These are phyloP conservation scores for Myotis planiceps DNA, from an alignment of 2,797 vertebrate genomes.

Conservation along the genomic window DNA sequence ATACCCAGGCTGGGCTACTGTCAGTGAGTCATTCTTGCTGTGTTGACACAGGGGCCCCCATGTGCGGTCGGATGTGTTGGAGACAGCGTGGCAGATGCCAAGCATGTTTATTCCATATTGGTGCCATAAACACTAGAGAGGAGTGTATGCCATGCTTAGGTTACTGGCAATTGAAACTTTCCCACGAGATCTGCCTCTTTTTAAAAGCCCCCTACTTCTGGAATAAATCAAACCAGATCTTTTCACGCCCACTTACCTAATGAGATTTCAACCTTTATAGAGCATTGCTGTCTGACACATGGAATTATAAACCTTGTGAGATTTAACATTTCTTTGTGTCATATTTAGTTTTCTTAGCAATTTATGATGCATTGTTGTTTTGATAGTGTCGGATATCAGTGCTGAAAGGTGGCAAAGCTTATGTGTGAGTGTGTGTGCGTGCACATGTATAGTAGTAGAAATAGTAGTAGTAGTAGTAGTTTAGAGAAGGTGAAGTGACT, in stretches of 20 bases:
- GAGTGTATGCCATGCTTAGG: not conserved
- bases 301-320: not conserved
- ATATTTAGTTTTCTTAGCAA: slow-evolving; percentile 13
- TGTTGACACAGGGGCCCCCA: not conserved
- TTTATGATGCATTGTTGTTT: not conserved
- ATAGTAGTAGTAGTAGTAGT: not conserved
- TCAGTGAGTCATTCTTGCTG: not conserved
- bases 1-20: not conserved
- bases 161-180: not conserved
- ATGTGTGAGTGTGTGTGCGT: not conserved
- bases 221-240: not conserved
- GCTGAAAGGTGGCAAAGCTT: not conserved
- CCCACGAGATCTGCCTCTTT: not conserved
- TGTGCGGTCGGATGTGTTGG: not conserved
- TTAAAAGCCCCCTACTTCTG: not conserved
- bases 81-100: not conserved
- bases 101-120: not conserved
- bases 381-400: not conserved
- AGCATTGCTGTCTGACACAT: not conserved
- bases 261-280: slow-evolving; percentile 8
- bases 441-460: not conserved
- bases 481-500: not conserved
- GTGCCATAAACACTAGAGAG: not conserved
- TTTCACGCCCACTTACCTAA: not conserved
- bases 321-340: not conserved